Conservation (phyloP, 2,888 invertebrate species). For the Ommatoiulus sabulosus region DNA sequence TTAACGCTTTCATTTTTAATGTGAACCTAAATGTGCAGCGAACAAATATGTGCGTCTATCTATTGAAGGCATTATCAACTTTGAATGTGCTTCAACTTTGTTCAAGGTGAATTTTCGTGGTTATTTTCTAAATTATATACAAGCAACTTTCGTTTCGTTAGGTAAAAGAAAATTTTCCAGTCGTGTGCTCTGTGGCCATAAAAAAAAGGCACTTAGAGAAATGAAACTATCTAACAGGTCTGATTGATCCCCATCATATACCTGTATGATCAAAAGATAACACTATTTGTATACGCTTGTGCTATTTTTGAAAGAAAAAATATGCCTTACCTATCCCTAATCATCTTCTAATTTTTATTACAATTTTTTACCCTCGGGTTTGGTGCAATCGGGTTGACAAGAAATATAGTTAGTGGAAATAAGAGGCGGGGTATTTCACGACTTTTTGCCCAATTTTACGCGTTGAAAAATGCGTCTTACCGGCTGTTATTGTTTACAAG, state of each 20-base stretch:
- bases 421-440: conserved; percentile 37
- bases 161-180: neutral
- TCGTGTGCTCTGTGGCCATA: neutral
- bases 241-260: conserved; percentile 11
- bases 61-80: neutral
- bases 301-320: neutral
- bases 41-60: neutral
- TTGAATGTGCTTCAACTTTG: neutral
- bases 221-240: neutral
- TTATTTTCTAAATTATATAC: neutral
- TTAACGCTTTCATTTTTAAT: conserved; percentile 13
- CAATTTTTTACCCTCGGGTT: neutral
- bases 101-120: conserved; percentile 37
- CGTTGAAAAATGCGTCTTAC: neutral
- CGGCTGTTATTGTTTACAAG: neutral
- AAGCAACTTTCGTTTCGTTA: neutral
- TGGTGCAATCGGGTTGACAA: conserved; percentile 11
- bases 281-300: conserved; percentile 13
- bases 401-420: conserved; percentile 11
- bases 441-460: conserved; percentile 4
- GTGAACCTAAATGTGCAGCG: neutral
- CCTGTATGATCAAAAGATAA: conserved; percentile 44
- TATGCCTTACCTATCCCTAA: neutral
- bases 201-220: conserved; percentile 13
- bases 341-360: neutral